Evolutionary conservation across 2,888 invertebrate genomes (phyloP), one percentile per base, ranked within the genome.

Genomic region (Pristionchus exspectatus): DNA sequence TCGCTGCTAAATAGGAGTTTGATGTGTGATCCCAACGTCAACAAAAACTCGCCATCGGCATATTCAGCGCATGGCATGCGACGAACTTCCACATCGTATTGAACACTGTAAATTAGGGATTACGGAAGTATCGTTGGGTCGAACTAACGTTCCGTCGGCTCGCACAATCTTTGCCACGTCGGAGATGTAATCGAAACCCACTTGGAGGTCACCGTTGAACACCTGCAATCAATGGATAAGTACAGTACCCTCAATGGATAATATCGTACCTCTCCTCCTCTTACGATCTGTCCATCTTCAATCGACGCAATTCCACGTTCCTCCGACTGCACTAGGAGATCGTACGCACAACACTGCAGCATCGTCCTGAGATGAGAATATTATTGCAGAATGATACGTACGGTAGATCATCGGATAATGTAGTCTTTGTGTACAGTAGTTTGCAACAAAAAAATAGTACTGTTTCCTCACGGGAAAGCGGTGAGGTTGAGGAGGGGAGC

Each of bases 401-500:
- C 54, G 81, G 27, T 81, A 81, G 81, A 2, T 0, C 4, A 24
- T 74, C 3, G 21, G 74, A 7, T 74, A 38, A 38, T 4, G 10
- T 69, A 12, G 56, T 12, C n/a, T n/a, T 24, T 27, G n/a, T 14
- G n/a, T 63, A 63, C 63, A 18, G 63, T 63, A 63, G 24, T 14
- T n/a, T n/a, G n/a, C n/a, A n/a, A n/a, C 54, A 7, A 54, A 54
- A 10, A 10, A 14, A 7, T 7, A 54, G 54, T 54, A 54, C 54
- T 54, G 56, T 56, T 16, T 63, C 89, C 91, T 89, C 44, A 92
- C 90, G 93, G 92, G 66, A 90, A 90, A 2, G 90, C 86, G 16
- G 93, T 90, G 24, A 91, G 93, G 89, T 94, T 94, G 87, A 92
- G 88, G 14, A 93, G 90, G 21, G 94, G 94, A 7, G 92, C 93